A percentile compares a stretch with the other conserved stretches of the same genome.
phyloP scores from a whole-genome alignment of 2,113 vertebrate species.

The Enhydra lutris region DNA sequence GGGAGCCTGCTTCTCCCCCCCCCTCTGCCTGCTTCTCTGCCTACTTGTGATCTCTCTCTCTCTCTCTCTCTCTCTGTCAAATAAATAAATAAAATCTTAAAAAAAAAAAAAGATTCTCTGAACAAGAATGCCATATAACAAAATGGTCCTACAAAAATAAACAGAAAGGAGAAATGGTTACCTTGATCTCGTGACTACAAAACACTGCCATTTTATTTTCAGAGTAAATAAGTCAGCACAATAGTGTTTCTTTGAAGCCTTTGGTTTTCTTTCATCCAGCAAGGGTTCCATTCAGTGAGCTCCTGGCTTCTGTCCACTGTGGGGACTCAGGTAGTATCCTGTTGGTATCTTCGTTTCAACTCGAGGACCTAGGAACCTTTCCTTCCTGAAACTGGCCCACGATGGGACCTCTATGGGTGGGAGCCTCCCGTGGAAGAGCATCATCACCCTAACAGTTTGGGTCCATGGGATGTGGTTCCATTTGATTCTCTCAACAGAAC shows the following conservation, averaged over 20 bases:
- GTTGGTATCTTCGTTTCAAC: not conserved
- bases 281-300: not conserved
- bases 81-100: too few species aligned
- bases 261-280: not conserved
- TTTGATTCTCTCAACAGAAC: not conserved
- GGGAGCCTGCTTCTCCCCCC: too few species aligned
- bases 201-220: not conserved
- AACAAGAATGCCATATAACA: not conserved
- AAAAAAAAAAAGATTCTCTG: not conserved
- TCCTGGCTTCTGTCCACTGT: not conserved
- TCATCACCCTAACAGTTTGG: not conserved
- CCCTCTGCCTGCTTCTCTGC: too few species aligned
- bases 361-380: not conserved
- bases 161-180: not conserved
- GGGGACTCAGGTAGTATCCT: not conserved
- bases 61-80: too few species aligned
- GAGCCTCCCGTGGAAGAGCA: not conserved
- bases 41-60: too few species aligned
- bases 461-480: not conserved
- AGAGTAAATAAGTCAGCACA: constrained; percentile 1
- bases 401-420: accelerated
- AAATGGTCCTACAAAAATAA: not conserved
- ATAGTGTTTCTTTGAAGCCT: constrained; percentile 28
- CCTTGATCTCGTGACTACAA: not conserved
- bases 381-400: not conserved